Evolutionary conservation across 2,888 invertebrate species (phyloP), one percentile per base, ranked within the genome.

Genomic region (Lutraria lutraria): DNA sequence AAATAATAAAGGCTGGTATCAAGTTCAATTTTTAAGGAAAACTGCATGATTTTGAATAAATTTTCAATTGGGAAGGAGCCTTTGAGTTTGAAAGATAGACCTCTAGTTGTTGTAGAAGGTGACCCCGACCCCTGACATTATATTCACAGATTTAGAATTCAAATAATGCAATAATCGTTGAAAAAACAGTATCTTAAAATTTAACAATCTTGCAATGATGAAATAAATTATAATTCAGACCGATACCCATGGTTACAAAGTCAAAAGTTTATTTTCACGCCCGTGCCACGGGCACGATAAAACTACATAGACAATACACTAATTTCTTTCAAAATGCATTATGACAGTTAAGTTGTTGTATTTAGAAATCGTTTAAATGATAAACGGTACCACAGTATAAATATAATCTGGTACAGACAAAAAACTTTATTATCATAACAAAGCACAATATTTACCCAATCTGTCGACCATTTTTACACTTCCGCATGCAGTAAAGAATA

Each of bases 381-480:
- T 34, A 76, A 34, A 76, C 8, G 21, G 31, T 76, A 4, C 0
- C 1, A 31, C 19, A 19, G 10, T 31, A 76, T 34, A 31, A 34
- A 76, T 13, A 34, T 34, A 34, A 76, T 10, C 12, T 2, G 15
- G 31, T 76, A 16, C 29, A 19, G 25, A 76, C 13, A 31, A 34
- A 19, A 6, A 15, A 76, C 43, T 43, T 43, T 43, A 8, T 76
- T 63, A 25, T 63, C n/a, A 10, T 10, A 76, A 76, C 31, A 76
- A 76, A 68, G 25, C 34, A 76, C 31, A 81, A 85, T 81, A 52
- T 31, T 82, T 88, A 90, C 92, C 94, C 34, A 95, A 91, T 90
- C 95, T 89, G 87, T 95, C 95, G 90, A 95, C 95, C 95, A 95
- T 95, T 91, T 94, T 95, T 93, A 85, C 89, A 89, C 89, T 89